Evolutionary conservation across 2,888 invertebrate genomes (phyloP).

Genomic region (Dicroscelio sp.): DNA sequence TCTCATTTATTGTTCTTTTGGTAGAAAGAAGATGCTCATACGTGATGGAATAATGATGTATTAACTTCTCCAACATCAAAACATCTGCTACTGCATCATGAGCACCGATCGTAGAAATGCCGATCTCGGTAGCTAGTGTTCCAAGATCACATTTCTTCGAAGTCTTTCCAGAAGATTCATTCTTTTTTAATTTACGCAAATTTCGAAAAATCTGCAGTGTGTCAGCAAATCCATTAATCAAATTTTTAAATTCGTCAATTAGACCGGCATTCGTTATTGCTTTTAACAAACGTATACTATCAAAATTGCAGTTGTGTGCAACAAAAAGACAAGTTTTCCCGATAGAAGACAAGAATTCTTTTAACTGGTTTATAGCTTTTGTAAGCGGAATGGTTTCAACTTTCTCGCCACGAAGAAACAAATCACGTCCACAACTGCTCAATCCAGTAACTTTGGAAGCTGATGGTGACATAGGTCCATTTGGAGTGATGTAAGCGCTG

Average conservation of each 20-base stretch:
- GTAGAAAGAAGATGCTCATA: not conserved
- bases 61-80: not conserved
- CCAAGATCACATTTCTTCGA: not conserved
- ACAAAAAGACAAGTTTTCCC: conserved; percentile 58
- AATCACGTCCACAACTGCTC: conserved; percentile 44
- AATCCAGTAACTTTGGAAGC: conserved; percentile 51
- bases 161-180: not conserved
- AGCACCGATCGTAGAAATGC: not conserved
- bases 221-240: conserved; percentile 22
- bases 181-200: not conserved
- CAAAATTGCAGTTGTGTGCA: conserved; percentile 59
- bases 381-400: conserved; percentile 1
- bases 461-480: conserved; percentile 41
- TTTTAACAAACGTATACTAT: conserved; percentile 44
- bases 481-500: conserved; percentile 56
- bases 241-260: not conserved
- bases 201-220: conserved; percentile 28
- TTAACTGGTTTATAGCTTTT: conserved; percentile 19
- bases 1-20: not conserved
- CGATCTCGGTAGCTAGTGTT: conserved; percentile 4
- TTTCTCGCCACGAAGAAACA: conserved; percentile 42
- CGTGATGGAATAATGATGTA: conserved; percentile 4
- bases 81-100: conserved; percentile 34
- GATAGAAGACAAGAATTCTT: conserved; percentile 8
- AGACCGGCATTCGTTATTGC: conserved; percentile 13